phyloP scores from a whole-genome alignment of 2,113 vertebrate species.

The Pipa parva region DNA sequence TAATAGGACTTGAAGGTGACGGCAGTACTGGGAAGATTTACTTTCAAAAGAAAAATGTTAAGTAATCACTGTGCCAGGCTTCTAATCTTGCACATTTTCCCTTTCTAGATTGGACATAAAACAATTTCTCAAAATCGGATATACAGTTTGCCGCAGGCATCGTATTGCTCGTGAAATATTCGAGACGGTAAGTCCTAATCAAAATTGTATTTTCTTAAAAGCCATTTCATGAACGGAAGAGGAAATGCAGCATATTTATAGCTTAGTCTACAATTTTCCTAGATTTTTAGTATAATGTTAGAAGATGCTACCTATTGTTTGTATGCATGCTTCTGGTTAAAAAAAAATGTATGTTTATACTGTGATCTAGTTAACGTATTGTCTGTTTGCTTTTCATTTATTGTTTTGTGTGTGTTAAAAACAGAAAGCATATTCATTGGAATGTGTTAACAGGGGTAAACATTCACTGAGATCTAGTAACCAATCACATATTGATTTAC shows the following conservation, averaged over 20 bases:
- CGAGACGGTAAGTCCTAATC: constrained; percentile 28
- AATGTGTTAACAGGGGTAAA: too few relatives aligned
- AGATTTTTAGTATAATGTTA: too few relatives aligned
- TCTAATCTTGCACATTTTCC: constrained; percentile 27
- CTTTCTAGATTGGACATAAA: constrained; percentile 32
- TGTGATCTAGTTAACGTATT: too few relatives aligned
- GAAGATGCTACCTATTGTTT: too few relatives aligned
- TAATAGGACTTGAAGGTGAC: constrained; percentile 22
- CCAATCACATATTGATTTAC: too few relatives aligned
- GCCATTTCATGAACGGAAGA: background rate
- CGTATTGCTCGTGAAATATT: constrained; percentile 12
- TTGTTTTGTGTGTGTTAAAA: too few relatives aligned
- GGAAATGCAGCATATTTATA: background rate
- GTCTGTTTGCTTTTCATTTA: too few relatives aligned
- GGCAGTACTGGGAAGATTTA: constrained; percentile 28
- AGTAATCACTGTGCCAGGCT: constrained; percentile 10
- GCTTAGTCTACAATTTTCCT: too few relatives aligned
- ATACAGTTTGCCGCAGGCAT: constrained; percentile 10
- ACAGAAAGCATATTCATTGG: too few relatives aligned
- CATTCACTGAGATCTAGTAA: too few relatives aligned
- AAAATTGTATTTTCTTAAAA: constrained; percentile 6
- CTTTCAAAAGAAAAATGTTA: constrained; percentile 25
- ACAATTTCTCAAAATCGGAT: constrained; percentile 31
- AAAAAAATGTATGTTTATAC: too few relatives aligned
- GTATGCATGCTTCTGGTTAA: too few relatives aligned